These are phyloP conservation scores for Brienomyrus longianalis DNA, from an alignment of 2,113 vertebrate species.

Conservation along the genomic window DNA sequence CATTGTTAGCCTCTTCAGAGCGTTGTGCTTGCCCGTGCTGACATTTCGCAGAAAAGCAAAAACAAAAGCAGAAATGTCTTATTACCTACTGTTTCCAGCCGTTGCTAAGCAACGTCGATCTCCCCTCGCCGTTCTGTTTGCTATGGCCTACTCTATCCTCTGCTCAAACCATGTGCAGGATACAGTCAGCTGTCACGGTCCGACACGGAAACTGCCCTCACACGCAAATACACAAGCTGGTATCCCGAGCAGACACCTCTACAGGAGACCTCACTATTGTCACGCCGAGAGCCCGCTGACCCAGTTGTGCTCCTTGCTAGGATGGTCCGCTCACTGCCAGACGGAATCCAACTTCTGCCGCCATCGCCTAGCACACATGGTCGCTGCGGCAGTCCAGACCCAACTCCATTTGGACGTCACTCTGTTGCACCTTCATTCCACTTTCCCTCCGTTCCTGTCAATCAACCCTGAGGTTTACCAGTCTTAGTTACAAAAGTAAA, in stretches of 20 bases:
- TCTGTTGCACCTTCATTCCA: background rate
- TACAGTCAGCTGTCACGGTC: background rate
- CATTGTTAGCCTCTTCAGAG: background rate
- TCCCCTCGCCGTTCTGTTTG: constrained; percentile 24
- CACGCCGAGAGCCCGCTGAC: background rate
- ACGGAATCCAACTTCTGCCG: background rate
- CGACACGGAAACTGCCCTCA: background rate
- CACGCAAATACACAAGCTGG: background rate
- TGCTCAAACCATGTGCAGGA: background rate
- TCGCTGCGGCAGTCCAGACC: background rate
- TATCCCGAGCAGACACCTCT: background rate
- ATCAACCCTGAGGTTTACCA: background rate
- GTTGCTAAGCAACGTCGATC: constrained; percentile 41
- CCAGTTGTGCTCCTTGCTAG: background rate
- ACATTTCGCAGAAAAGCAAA: constrained; percentile 1
- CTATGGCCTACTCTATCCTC: background rate
- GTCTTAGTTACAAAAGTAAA: background rate
- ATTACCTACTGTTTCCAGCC: constrained; percentile 32
- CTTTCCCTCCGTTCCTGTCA: background rate
- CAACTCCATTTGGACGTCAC: background rate
- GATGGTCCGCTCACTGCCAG: background rate
- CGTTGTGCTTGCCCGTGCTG: background rate
- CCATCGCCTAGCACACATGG: background rate
- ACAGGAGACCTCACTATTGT: background rate
- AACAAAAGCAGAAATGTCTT: constrained; percentile 36